Percentiles rank a stretch among this genome's conserved stretches.
phyloP scores from a whole-genome alignment of 2,888 invertebrate genomes.

The Ormyrus rosae region DNA sequence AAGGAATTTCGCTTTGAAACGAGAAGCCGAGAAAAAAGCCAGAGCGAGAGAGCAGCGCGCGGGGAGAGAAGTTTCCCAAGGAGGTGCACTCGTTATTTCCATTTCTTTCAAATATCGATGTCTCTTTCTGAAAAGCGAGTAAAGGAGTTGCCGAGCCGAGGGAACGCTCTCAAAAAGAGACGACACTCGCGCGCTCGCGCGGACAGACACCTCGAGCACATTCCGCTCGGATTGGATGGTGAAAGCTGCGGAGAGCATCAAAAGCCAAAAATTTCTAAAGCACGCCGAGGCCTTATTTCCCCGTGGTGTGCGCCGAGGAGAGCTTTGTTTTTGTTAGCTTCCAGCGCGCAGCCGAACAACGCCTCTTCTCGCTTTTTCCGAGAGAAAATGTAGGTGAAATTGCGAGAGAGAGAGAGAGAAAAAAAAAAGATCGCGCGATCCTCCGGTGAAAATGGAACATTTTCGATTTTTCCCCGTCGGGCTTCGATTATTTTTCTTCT shows the following conservation, averaged over 20 bases:
- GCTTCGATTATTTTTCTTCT: not conserved
- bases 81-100: conserved; percentile 12
- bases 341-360: not conserved
- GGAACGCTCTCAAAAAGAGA: too few species aligned
- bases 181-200: too few species aligned
- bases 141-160: too few species aligned
- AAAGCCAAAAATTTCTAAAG: conserved; percentile 16
- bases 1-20: too few species aligned
- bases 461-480: not conserved
- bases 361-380: not conserved
- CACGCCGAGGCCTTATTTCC: not conserved
- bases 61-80: not conserved
- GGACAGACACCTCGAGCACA: not conserved
- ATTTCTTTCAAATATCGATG: conserved; percentile 32
- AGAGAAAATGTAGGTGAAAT: not conserved
- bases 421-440: conserved; percentile 15
- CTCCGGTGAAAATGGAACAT: conserved; percentile 21
- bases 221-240: not conserved
- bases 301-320: not conserved
- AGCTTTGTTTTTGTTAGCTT: conserved; percentile 22
- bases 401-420: conserved; percentile 30
- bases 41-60: not conserved
- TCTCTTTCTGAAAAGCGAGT: not conserved
- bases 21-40: conserved; percentile 9
- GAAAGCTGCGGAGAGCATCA: not conserved